These are phyloP conservation scores for Hydractinia symbiolongicarpus DNA, from an alignment of 30 jellyfish, hydroid and myxozoan species.

Conservation along the genomic window DNA sequence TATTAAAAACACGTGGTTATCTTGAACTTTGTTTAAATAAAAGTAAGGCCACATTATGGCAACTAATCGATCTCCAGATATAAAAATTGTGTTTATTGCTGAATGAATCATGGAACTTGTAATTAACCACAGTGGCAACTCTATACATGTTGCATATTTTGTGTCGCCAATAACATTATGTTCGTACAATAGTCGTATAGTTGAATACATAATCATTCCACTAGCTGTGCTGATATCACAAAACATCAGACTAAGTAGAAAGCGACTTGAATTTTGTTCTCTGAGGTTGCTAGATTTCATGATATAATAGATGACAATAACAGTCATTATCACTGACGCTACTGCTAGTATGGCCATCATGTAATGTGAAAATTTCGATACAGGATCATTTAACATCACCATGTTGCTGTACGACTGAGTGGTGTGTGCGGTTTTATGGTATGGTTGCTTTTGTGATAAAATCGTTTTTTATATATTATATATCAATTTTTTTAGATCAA, in stretches of 20 bases:
- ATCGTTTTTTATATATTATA: too few relatives aligned
- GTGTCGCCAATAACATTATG: neutral
- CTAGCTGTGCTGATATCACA: constrained; percentile 1
- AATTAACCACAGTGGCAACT: neutral
- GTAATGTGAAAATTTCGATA: constrained; percentile 3
- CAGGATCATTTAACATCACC: constrained; percentile 3
- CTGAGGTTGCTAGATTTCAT: neutral
- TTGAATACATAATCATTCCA: constrained; percentile 7
- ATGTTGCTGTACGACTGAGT: neutral
- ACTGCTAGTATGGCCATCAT: neutral
- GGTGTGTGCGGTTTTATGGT: too few relatives aligned
- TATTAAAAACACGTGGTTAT: neutral
- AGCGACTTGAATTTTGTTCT: neutral
- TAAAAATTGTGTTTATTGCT: neutral
- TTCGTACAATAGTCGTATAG: neutral
- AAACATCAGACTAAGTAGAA: constrained; percentile 5
- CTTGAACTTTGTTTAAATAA: neutral
- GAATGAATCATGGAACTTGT: constrained; percentile 11
- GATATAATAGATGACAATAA: neutral
- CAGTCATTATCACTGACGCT: neutral
- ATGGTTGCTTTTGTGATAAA: too few relatives aligned
- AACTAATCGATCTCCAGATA: neutral
- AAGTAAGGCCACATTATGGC: constrained; percentile 14
- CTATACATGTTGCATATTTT: neutral
- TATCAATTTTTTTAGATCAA: too few relatives aligned